Evolutionary conservation across 2,888 invertebrate species (phyloP), one percentile per base, ranked within the genome.

Genomic region (Crocallis elinguaria): DNA sequence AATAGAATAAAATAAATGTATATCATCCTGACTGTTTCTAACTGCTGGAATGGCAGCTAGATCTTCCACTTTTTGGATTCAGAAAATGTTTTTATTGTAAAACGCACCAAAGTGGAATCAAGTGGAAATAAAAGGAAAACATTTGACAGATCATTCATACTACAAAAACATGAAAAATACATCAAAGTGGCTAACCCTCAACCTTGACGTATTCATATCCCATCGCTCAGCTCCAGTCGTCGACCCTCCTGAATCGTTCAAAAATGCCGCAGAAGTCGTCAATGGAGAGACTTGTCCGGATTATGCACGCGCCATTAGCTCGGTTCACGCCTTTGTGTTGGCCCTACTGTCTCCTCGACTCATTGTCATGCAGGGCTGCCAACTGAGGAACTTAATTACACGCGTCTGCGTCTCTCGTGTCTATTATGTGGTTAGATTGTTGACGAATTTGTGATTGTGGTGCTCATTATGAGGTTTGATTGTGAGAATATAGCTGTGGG

Each of bases 251-350:
- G 53, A 53, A 73, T 82, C 77, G 75, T 77, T 82, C 76, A 77
- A 80, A 82, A 82, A 81, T 82, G 82, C 77, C 75, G 78, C 80
- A 80, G 43, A 38, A 54, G 79, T 75, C 78, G 64, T 79, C 81
- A 84, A 83, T 80, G 66, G 77, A 73, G 79, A 73, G 83, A 79
- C 82, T 85, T 84, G 79, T 75, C 65, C 73, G 81, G 71, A 84
- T 88, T 86, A 86, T 77, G 76, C 70, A 77, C 82, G 78, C 80
- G 76, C 84, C 85, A 87, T 86, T 88, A 86, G 82, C 67, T 76
- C 73, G 59, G 67, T 76, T 77, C 75, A 68, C 71, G 80, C 79
- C 75, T 82, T 86, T 86, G 84, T 86, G 79, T 66, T 71, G 60
- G 65, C 56, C 56, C 61, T 66, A 49, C 69, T 60, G 62, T 60